Conservation (phyloP, 2,113 vertebrate genomes). For the Misgurnus mizolepis region DNA sequence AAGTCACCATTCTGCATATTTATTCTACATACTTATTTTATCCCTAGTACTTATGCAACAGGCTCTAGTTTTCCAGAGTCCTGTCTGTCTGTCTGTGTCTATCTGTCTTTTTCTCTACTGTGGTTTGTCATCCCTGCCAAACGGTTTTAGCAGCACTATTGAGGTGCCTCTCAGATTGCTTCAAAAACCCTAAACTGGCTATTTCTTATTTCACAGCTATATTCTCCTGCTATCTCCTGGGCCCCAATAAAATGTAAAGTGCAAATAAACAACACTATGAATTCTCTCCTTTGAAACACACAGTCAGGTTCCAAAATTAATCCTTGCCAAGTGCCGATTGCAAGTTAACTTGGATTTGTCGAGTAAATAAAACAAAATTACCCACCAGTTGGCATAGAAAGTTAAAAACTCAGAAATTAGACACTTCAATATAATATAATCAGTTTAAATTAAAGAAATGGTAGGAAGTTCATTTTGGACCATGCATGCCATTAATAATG, state of each 20-base stretch:
- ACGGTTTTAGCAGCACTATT: background rate
- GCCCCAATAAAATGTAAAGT: conserved; percentile 16
- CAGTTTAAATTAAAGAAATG: too few relatives aligned
- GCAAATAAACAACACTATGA: background rate
- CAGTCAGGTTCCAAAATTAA: too few relatives aligned
- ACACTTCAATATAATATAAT: too few relatives aligned
- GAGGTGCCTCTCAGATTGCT: conserved; percentile 17
- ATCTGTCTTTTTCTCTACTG: background rate
- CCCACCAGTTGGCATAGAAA: too few relatives aligned
- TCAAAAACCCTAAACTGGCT: conserved; percentile 12
- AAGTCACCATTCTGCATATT: conserved; percentile 17
- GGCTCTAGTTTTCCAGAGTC: conserved; percentile 1
- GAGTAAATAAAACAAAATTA: too few relatives aligned
- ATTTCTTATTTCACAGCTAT: conserved; percentile 1
- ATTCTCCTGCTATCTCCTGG: background rate
- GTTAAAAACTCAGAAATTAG: too few relatives aligned
- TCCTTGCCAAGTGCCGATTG: too few relatives aligned
- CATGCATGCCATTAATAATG: too few relatives aligned
- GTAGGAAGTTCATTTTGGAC: too few relatives aligned
- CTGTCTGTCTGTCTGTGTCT: background rate
- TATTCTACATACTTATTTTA: conserved; percentile 17
- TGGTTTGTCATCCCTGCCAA: conserved; percentile 13
- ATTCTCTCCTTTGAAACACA: background rate
- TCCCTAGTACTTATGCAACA: background rate
- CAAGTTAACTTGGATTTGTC: too few relatives aligned